Evolutionary conservation across 2,113 vertebrate species (phyloP).

Genomic region (Lamprologus callipterus): DNA sequence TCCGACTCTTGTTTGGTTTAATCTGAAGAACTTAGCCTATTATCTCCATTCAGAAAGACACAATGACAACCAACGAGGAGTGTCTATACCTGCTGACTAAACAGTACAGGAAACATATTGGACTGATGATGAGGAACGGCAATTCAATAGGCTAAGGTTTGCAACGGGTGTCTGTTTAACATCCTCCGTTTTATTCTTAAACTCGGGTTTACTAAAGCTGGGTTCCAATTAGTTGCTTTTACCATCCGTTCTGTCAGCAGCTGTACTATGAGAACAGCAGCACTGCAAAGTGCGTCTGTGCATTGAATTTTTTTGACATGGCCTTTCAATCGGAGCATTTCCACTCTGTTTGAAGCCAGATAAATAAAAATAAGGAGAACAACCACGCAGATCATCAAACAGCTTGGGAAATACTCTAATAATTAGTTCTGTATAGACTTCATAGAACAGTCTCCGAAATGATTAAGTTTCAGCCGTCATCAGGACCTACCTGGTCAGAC

Average conservation of each 20-base stretch:
- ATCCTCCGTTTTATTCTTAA: background rate
- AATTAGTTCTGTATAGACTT: background rate
- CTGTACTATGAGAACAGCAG: background rate
- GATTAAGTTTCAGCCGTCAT: fast-evolving
- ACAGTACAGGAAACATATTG: background rate
- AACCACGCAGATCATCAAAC: background rate
- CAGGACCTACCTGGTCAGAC: fast-evolving
- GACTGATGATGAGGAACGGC: fast-evolving
- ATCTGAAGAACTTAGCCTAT: background rate
- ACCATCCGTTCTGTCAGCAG: fast-evolving
- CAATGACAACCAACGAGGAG: background rate
- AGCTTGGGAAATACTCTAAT: background rate
- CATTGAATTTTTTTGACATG: background rate
- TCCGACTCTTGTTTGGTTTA: background rate
- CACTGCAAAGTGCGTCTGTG: background rate
- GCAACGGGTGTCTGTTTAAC: background rate
- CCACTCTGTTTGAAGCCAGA: background rate
- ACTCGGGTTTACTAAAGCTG: fast-evolving
- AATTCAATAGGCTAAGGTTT: fast-evolving
- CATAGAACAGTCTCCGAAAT: background rate
- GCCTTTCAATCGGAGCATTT: fast-evolving
- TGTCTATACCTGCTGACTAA: background rate
- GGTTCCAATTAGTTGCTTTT: background rate
- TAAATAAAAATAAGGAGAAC: background rate
- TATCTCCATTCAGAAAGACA: background rate